Base-by-base conservation (phyloP, 2,797 vertebrate species). In the Syndactyla subalaris region DNA sequence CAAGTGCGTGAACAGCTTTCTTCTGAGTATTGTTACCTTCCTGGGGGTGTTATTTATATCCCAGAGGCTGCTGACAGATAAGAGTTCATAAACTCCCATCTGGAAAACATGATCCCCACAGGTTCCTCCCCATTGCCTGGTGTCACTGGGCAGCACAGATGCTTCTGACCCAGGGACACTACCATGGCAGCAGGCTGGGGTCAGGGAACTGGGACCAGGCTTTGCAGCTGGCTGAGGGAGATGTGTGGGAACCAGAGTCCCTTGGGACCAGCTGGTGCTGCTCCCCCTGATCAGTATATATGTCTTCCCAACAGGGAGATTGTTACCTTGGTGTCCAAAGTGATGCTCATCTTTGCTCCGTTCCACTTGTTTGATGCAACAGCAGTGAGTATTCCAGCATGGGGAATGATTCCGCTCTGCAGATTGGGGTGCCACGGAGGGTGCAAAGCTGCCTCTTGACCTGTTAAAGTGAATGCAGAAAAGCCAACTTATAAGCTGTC, bases 351-450 rank as follows among this genome's bases (percentile, higher is more conserved):
- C 70, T 98, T 98, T 14, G 90, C 85, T 39, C 97, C 97, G 0
- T 97, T 97, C 84, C 98, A 97, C 85, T 74, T 98, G 18, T 95
- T 97, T 14, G 98, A 98, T 67, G 97, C 97, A 16, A 96, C 96
- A 41, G 98, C 96, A 29, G 98, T 98, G 86, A 97, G 98, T 98
- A 94, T 92, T 61, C 41, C 77, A 46, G 48, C 45, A 14, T 0
- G 0, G 7, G 72, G 13, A 76, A 75, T 0, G 1, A 68, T 23
- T n/a, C n/a, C 30, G 58, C 45, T 32, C 39, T 73, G 73, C 73
- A 84, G 61, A 14, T 2, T 57, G 82, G 58, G 68, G 13, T 73
- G 51, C 32, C 11, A 9, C 2, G 51, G 51, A 43, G 59, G 39
- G 45, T 8, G 29, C 73, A 84, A 36, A 78, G 43, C 85, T 93